Base-by-base conservation (phyloP, 1,140 invertebrate species). In the Pomacea maculata region DNA sequence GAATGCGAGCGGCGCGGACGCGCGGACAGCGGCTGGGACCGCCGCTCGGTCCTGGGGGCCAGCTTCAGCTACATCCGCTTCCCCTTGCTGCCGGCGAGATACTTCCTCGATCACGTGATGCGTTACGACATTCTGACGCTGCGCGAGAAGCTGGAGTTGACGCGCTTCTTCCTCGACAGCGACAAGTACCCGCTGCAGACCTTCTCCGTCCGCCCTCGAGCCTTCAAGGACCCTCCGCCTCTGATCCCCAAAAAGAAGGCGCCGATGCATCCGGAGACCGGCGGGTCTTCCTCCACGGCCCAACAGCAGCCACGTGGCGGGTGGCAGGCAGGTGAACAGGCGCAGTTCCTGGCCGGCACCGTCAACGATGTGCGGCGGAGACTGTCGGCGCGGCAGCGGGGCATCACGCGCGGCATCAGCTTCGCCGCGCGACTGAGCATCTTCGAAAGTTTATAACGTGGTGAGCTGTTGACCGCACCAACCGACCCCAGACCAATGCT, bases 1-100 rank as follows among this genome's bases (percentile, higher is more conserved):
- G 85, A 85, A 75, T 85, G 85, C 45, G 67, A 81, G 75, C 74
- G 85, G 25, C 77, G 83, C 19, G 82, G 82, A 25, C 25, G 83
- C 19, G 29, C 74, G 57, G 83, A 83, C 17, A 79, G 77, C 14
- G 70, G 81, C 25, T 81, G 80, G 75, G 83, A 85, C 61, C 83
- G 83, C 70, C 29, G 85, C 14, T 74, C 73, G 25, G 76, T 80
- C 34, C 64, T 85, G 11, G 83, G 85, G 1, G 80, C 79, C 9
- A 75, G 76, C 12, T 68, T 85, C 57, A 82, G 82, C 70, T 79
- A 84, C 73, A 76, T 85, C 15, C 67, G 83, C 57, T 82, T 85
- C 65, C 85, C 85, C 1, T 54, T 78, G 17, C 77, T 78, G 17
- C 77, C 77, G 19, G 65, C 77, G 14, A 67, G 77, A 11, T 78